Evolutionary conservation across 2,797 vertebrate genomes (phyloP).

Genomic region (Schizopygopsis malacanthus): DNA sequence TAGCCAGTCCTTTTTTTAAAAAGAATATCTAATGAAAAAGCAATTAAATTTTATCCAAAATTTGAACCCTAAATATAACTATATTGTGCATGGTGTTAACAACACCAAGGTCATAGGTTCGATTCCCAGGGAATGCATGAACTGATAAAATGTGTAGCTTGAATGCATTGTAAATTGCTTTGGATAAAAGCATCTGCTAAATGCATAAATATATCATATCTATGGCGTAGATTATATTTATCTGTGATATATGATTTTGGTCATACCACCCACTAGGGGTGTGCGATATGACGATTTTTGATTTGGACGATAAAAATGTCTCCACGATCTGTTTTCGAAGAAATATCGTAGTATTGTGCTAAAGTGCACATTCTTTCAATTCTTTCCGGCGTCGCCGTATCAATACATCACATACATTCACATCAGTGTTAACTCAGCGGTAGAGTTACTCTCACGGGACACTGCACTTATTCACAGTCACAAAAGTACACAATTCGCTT

Average conservation of each 20-base stretch:
- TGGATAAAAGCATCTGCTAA: neutral
- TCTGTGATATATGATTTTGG: neutral
- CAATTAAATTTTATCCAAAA: neutral
- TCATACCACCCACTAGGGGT: neutral
- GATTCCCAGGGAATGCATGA: neutral
- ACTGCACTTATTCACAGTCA: too few species aligned
- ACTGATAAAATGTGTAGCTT: neutral
- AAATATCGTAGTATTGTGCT: too few species aligned
- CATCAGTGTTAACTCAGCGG: too few species aligned
- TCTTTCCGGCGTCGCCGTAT: too few species aligned
- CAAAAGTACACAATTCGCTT: too few species aligned
- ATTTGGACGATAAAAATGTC: too few species aligned
- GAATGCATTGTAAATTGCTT: neutral
- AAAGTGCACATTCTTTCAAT: too few species aligned
- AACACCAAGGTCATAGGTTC: neutral
- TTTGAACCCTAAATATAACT: neutral
- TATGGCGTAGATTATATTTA: neutral
- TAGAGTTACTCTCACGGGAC: too few species aligned
- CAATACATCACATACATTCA: too few species aligned
- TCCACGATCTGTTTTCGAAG: too few species aligned
- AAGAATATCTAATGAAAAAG: neutral
- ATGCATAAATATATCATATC: too few species aligned
- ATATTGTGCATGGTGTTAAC: neutral
- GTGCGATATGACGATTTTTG: too few species aligned
- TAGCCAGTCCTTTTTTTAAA: neutral